These are phyloP conservation scores for Coelinius sp. DNA, from an alignment of 2,888 invertebrate genomes.

Conservation along the genomic window DNA sequence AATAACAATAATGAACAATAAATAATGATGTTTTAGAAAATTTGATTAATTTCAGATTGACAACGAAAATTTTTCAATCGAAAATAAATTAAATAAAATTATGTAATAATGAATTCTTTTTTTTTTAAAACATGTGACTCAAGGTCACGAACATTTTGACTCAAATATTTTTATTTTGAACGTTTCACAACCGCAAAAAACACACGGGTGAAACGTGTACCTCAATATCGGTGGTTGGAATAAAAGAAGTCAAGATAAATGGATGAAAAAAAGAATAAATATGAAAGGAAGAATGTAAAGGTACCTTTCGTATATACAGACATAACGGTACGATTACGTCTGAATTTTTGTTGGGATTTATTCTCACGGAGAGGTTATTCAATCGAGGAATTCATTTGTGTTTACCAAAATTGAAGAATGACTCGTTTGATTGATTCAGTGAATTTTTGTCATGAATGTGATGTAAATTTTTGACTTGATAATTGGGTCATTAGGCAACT, in stretches of 20 bases:
- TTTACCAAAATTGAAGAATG: neutral
- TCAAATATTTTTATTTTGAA: neutral
- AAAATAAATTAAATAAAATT: too few relatives aligned
- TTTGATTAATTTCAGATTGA: too few relatives aligned
- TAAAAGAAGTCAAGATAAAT: neutral
- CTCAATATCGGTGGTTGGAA: neutral
- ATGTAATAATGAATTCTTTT: too few relatives aligned
- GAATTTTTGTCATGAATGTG: too few relatives aligned
- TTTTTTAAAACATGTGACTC: too few relatives aligned
- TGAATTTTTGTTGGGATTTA: conserved; percentile 18
- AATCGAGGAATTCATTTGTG: neutral
- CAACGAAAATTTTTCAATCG: too few relatives aligned
- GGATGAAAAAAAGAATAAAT: neutral
- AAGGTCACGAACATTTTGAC: conserved; percentile 5
- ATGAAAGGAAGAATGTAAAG: conserved; percentile 11
- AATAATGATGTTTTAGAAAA: too few relatives aligned
- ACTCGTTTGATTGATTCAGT: too few relatives aligned
- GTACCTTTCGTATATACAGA: conserved; percentile 8
- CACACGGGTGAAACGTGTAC: neutral
- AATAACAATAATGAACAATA: too few relatives aligned
- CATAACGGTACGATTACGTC: conserved; percentile 23
- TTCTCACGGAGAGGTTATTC: conserved; percentile 24
- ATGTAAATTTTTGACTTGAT: too few relatives aligned
- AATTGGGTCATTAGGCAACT: too few relatives aligned
- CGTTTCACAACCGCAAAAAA: neutral